Evolutionary conservation across 2,113 vertebrate species (phyloP).

Genomic region (Siniperca knerii): DNA sequence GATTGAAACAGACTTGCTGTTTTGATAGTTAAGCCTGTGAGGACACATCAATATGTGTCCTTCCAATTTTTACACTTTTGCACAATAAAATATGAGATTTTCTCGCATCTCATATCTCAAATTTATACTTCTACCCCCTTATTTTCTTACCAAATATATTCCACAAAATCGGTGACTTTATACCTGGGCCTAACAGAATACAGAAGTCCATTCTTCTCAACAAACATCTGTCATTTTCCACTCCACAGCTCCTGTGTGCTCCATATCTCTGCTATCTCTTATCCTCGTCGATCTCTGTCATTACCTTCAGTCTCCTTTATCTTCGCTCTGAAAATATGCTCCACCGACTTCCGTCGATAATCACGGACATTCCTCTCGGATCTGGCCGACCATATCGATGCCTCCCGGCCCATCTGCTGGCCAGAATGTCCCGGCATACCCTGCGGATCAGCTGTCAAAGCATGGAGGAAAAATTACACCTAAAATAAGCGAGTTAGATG

Average conservation of each 20-base stretch:
- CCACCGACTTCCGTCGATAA: slow-evolving; percentile 85
- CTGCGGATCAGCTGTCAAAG: slow-evolving; percentile 45
- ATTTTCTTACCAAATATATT: neutral
- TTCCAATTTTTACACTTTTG: neutral
- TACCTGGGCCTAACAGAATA: slow-evolving; percentile 34
- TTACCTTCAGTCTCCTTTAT: slow-evolving; percentile 72
- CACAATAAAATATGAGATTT: neutral
- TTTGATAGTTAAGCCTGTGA: slow-evolving; percentile 51
- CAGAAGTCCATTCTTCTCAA: slow-evolving; percentile 63
- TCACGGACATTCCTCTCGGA: slow-evolving; percentile 82
- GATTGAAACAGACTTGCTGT: slow-evolving; percentile 44
- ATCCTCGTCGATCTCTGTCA: slow-evolving; percentile 81
- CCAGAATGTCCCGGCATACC: slow-evolving; percentile 52
- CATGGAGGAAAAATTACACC: neutral
- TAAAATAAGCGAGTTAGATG: neutral
- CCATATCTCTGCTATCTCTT: slow-evolving; percentile 86
- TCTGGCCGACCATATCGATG: slow-evolving; percentile 72
- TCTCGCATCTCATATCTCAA: neutral
- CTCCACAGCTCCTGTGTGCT: slow-evolving; percentile 80
- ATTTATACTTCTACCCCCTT: neutral
- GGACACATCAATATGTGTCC: slow-evolving; percentile 29
- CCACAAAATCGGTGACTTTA: slow-evolving; percentile 4
- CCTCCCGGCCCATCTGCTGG: slow-evolving; percentile 72
- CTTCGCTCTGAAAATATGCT: slow-evolving; percentile 76
- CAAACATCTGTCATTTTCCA: slow-evolving; percentile 81